Evolutionary conservation across 2,113 vertebrate species (phyloP).

Genomic region (Rafetus swinhoei): DNA sequence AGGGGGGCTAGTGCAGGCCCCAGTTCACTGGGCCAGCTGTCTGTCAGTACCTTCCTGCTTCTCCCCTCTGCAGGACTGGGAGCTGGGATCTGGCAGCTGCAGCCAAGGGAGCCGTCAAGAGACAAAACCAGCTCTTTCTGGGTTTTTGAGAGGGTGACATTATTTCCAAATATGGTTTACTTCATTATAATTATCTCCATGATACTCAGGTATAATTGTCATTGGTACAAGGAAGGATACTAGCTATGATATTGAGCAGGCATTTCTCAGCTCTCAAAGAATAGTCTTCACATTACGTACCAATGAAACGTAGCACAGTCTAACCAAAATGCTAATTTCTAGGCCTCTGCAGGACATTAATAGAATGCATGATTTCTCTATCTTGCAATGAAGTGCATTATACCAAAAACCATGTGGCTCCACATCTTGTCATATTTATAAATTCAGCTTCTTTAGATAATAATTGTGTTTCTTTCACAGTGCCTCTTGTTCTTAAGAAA

Average conservation of each 20-base stretch:
- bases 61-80: background rate
- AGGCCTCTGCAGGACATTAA: background rate
- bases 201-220: background rate
- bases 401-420: background rate
- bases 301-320: rapidly evolving
- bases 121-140: background rate
- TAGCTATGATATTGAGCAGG: background rate
- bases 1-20: background rate
- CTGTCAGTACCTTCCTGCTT: background rate
- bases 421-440: background rate
- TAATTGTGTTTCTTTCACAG: background rate
- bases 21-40: background rate
- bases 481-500: background rate
- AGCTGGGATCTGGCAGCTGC: background rate
- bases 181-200: background rate
- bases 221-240: background rate
- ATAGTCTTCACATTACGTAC: background rate
- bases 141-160: background rate
- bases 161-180: background rate
- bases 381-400: background rate
- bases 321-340: background rate
- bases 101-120: background rate
- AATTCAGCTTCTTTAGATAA: background rate
- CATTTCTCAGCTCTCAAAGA: background rate
- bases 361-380: background rate